Evolutionary conservation across 2,797 vertebrate species (phyloP), one percentile per base, ranked within the genome.

Genomic region (Ptychobarbus kaznakovi): DNA sequence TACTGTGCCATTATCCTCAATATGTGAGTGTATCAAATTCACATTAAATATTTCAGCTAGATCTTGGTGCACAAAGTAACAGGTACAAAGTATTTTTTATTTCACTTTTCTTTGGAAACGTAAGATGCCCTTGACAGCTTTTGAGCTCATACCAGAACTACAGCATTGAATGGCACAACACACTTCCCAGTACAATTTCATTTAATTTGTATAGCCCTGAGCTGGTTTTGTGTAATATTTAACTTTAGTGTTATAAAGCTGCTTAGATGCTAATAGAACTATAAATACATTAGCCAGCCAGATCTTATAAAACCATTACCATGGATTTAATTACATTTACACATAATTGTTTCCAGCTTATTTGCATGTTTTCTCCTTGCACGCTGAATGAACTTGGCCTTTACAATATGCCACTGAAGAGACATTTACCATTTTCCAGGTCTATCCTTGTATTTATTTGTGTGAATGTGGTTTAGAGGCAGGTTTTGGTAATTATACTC

Each of bases 381-480:
- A 81, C 4, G 66, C 46, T 20, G 35, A 42, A 28, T 81, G 49
- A 56, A 70, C 80, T 81, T 70, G 80, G 79, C 80, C 80, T 81
- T 81, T 81, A 69, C 32, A 81, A 70, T 81, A 70, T 81, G 79
- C 79, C 44, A 40, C 15, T 51, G 8, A 25, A 49, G 70, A 83
- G 70, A 65, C 72, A 75, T 76, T 40, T 83, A 83, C 70, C 44
- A 76, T 65, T 83, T 25, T 22, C 11, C 42, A 75, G 58, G 42
- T 66, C 25, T 46, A n/a, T 63, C 70, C 61, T 32, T 40, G 72
- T 15, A 74, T 74, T 46, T 38, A 11, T 82, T n/a, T 82, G 56
- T 18, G 32, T 1, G 58, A 38, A 49, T 40, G 32, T 38, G 44
- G 56, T 83, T 74, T 70, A 72, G 8, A 82, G 51, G 32, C 51